Evolutionary conservation across 2,797 vertebrate species (phyloP), one percentile per base, ranked within the genome.

Genomic region (Poliocrania exsul): DNA sequence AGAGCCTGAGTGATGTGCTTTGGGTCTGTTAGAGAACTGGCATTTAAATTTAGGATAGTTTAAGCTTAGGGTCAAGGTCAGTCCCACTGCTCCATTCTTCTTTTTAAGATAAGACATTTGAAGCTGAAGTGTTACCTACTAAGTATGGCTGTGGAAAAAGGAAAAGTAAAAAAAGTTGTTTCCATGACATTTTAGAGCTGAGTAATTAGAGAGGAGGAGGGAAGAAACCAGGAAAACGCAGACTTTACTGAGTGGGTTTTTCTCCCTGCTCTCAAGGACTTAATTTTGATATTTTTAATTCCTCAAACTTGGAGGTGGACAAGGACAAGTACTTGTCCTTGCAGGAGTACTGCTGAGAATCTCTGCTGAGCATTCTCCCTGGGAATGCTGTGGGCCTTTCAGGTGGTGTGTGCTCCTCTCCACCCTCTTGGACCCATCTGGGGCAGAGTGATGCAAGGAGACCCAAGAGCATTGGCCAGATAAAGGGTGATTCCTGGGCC

Each of bases 11-110:
- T 64, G 90, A 69, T 61, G n/a, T 8, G 4, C 64, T 83, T 78
- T 61, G 74, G 49, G 40, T 69, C 42, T 92, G 67, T 86, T 50
- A 33, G 72, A 91, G 79, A 81, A n/a, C 15, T 78, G 69, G 35
- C 50, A 81, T 87, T 92, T 93, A 84, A 90, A 86, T 87, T 66
- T 82, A 73, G 64, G 64, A 56, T 67, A 17, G 2, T 38, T 88
- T 89, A 73, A 91, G 51, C 44, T 74, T 81, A 37, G 70, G 58
- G 73, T 87, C 78, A 58, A 80, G 86, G 92, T 91, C 86, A 77
- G 47, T 62, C 67, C 24, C 9, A 8, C 64, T 86, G 81, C 13
- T 91, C n/a, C 25, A 16, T 82, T 72, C 74, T 67, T 77, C 57
- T 73, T 87, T 81, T 50, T 70, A 57, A 92, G 66, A 72, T 92